These are phyloP conservation scores for Euwallacea fornicatus DNA, from an alignment of 1,140 invertebrate genomes.

Conservation along the genomic window DNA sequence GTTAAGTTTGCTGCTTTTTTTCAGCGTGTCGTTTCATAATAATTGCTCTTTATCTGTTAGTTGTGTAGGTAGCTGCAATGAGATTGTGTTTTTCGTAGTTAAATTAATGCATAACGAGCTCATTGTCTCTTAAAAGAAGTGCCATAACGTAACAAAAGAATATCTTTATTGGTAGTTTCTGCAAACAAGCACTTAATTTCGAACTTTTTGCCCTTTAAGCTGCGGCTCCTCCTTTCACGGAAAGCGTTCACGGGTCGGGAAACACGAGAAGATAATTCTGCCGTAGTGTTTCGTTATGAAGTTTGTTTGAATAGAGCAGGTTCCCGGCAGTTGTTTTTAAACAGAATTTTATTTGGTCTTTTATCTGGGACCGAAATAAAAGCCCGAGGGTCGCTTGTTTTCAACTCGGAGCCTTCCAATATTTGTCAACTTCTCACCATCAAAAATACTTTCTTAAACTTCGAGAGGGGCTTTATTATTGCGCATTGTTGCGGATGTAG, in stretches of 20 bases:
- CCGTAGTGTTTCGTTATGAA: constrained; percentile 33
- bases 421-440: constrained; percentile 12
- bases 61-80: too few relatives aligned
- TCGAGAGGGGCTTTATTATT: too few relatives aligned
- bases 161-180: constrained; percentile 24
- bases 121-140: constrained; percentile 3
- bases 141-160: constrained; percentile 13
- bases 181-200: constrained; percentile 32
- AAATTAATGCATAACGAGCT: too few relatives aligned
- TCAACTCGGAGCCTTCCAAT: constrained; percentile 10
- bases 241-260: constrained; percentile 30
- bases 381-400: constrained; percentile 22
- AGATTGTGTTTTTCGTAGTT: too few relatives aligned
- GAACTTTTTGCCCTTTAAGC: constrained; percentile 21
- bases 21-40: too few relatives aligned
- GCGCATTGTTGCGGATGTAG: too few relatives aligned
- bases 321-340: constrained; percentile 30
- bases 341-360: constrained; percentile 33
- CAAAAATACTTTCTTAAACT: not conserved
- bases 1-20: too few relatives aligned
- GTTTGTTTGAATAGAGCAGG: constrained; percentile 36
- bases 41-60: too few relatives aligned
- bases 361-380: constrained; percentile 21
- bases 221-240: constrained; percentile 14
- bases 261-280: constrained; percentile 37